phyloP scores from a whole-genome alignment of 2,797 vertebrate genomes.

The Tapirus indicus region DNA sequence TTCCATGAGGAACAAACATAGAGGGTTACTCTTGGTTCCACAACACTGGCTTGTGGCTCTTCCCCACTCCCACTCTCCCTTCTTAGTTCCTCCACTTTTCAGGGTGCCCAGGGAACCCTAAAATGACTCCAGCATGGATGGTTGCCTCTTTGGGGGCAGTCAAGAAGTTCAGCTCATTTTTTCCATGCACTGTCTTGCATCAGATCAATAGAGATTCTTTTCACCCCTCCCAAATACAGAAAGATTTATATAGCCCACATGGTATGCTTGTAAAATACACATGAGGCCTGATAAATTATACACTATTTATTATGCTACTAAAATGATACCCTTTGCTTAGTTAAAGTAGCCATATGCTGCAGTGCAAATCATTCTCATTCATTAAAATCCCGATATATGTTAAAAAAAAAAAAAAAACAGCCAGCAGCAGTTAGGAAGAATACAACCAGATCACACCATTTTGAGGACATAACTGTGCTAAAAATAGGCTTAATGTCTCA shows the following conservation, averaged over 20 bases:
- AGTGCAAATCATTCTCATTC: conserved; percentile 75
- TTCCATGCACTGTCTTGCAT: conserved; percentile 16
- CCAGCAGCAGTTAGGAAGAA: conserved; percentile 35
- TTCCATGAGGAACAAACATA: neutral
- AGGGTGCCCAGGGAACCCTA: neutral
- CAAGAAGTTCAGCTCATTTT: neutral
- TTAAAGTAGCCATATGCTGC: conserved; percentile 80
- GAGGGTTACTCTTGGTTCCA: neutral
- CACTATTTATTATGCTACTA: conserved; percentile 76
- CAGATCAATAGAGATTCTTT: conserved; percentile 30
- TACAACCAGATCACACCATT: conserved; percentile 24
- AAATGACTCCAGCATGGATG: neutral
- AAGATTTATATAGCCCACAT: conserved; percentile 63
- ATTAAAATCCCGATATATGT: conserved; percentile 72
- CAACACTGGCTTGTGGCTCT: neutral
- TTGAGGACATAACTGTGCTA: neutral
- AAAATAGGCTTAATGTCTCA: neutral
- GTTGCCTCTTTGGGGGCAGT: neutral
- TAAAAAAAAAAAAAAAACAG: neutral
- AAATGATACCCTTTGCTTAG: conserved; percentile 79
- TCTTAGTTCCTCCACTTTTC: neutral
- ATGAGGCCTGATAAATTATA: conserved; percentile 70
- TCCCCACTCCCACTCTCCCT: neutral
- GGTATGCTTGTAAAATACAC: conserved; percentile 64
- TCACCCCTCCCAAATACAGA: neutral